Conservation (phyloP, 2,113 vertebrate species). For the Lynx canadensis region DNA sequence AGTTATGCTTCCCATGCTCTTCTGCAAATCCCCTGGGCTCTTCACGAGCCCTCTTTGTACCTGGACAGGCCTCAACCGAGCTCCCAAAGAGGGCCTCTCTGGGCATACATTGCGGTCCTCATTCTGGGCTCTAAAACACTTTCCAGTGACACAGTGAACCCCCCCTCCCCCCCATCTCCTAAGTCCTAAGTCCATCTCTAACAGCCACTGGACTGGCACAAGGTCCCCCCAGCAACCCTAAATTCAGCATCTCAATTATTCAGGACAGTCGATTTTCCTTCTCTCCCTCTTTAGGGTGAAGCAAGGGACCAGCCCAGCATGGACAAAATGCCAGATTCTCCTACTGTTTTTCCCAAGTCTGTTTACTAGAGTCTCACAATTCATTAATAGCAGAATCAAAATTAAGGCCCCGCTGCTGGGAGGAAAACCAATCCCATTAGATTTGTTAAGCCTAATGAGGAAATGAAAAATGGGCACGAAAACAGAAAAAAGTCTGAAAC, state of each 20-base stretch:
- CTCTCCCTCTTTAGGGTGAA: not conserved
- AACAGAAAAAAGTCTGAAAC: not conserved
- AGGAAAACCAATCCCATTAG: not conserved
- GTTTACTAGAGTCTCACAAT: not conserved
- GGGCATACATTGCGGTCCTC: not conserved
- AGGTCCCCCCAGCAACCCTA: not conserved
- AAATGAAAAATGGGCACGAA: not conserved
- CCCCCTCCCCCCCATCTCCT: not conserved
- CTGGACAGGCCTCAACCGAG: not conserved
- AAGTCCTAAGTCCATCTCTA: not conserved
- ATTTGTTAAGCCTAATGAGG: not conserved
- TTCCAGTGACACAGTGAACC: not conserved
- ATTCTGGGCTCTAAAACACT: not conserved
- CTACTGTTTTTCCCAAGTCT: not conserved
- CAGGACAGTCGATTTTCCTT: not conserved
- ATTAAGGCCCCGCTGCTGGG: not conserved
- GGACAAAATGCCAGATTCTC: not conserved
- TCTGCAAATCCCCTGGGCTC: not conserved
- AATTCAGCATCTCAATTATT: not conserved
- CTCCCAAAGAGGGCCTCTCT: not conserved
- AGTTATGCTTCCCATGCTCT: not conserved
- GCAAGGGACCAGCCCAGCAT: not conserved
- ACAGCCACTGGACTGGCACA: not conserved
- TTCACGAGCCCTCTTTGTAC: not conserved
- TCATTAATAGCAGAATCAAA: not conserved